Conservation (phyloP, 2,888 invertebrate species). For the Hypercompe scribonia region DNA sequence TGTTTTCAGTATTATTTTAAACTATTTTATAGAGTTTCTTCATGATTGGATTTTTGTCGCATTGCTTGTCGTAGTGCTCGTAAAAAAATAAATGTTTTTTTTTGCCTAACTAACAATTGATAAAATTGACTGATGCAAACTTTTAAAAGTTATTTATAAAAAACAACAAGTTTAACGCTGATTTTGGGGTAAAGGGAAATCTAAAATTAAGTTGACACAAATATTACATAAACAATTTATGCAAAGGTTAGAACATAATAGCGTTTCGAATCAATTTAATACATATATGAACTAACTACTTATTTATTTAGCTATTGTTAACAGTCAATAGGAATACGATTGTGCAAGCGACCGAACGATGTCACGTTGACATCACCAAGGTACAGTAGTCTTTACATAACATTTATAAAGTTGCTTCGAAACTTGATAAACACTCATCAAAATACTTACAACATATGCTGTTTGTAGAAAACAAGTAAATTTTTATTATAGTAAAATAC, state of each 20-base stretch:
- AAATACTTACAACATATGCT: background rate
- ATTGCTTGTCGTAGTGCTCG: background rate
- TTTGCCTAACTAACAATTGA: background rate
- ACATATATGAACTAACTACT: constrained; percentile 25
- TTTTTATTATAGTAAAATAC: background rate
- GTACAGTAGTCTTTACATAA: background rate
- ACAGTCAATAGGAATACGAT: constrained; percentile 47
- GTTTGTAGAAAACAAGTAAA: background rate
- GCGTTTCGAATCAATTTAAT: constrained; percentile 46
- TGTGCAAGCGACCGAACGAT: constrained; percentile 41
- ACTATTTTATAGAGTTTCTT: constrained; percentile 9
- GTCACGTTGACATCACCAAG: constrained; percentile 25
- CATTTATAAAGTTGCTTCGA: background rate
- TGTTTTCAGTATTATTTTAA: constrained; percentile 12
- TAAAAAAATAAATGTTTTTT: constrained; percentile 2
- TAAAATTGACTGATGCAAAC: background rate
- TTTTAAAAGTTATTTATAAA: constrained; percentile 8
- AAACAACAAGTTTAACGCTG: constrained; percentile 8
- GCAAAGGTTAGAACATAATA: constrained; percentile 35
- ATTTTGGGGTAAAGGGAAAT: constrained; percentile 31
- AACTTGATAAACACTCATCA: background rate
- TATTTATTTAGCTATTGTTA: constrained; percentile 20
- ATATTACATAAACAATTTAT: constrained; percentile 34
- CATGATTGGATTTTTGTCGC: constrained; percentile 15
- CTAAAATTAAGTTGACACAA: constrained; percentile 22